phyloP scores from a whole-genome alignment of 2,797 vertebrate genomes.

The Parotocinclus haroldoi region DNA sequence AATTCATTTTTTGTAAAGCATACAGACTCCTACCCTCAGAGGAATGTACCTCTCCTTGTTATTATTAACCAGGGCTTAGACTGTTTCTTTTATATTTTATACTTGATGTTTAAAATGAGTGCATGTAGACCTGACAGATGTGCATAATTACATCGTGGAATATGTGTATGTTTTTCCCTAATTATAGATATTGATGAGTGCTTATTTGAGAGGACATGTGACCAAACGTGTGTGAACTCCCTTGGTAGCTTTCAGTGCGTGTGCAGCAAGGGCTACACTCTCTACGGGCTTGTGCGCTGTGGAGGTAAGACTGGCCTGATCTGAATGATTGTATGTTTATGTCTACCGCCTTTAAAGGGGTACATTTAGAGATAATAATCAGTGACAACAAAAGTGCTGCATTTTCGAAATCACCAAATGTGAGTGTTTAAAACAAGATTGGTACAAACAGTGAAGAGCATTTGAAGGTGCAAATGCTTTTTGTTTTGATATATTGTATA shows the following conservation, averaged over 20 bases:
- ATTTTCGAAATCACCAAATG: not conserved
- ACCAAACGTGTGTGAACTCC: constrained; percentile 92
- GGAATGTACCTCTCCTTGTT: constrained; percentile 34
- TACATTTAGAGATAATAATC: constrained; percentile 2
- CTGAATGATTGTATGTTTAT: constrained; percentile 19
- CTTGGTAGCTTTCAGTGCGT: constrained; percentile 88
- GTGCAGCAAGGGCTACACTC: constrained; percentile 87
- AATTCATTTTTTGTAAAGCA: constrained; percentile 40
- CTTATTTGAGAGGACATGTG: constrained; percentile 91
- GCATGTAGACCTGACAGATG: constrained; percentile 1
- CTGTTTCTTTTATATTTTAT: constrained; percentile 28
- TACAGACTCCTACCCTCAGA: constrained; percentile 28
- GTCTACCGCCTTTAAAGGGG: not conserved
- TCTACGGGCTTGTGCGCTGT: constrained; percentile 92
- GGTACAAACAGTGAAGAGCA: no score
- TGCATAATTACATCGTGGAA: constrained; percentile 18
- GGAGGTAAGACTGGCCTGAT: constrained; percentile 79
- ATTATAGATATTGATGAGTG: constrained; percentile 96
- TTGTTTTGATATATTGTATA: no score
- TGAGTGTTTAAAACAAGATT: not conserved
- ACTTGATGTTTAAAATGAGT: constrained; percentile 19
- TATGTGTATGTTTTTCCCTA: constrained; percentile 43
- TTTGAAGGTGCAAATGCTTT: no score
- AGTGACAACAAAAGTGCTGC: not conserved
- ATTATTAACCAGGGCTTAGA: constrained; percentile 31